phyloP scores from a whole-genome alignment of 1,140 invertebrate species.

The Drosophila malerkotliana region DNA sequence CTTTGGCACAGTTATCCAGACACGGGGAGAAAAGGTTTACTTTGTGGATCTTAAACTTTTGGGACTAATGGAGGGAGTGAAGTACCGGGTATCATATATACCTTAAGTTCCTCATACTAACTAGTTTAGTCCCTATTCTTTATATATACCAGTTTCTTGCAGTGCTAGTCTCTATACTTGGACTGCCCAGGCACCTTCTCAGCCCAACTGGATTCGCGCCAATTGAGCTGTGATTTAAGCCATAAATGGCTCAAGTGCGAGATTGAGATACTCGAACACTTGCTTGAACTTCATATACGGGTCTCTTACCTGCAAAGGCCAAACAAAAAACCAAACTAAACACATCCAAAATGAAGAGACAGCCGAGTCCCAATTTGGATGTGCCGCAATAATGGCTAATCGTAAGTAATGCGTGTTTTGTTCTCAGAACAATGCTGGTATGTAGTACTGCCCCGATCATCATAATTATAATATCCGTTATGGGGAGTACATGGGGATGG shows the following conservation, averaged over 20 bases:
- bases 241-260: conserved; percentile 52
- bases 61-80: neutral
- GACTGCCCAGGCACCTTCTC: conserved; percentile 16
- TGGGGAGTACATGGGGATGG: conserved; percentile 4
- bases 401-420: conserved; percentile 30
- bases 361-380: conserved; percentile 2
- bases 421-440: conserved; percentile 29
- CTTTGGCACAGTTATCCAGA: conserved; percentile 40
- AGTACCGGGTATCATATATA: neutral
- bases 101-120: too few species aligned
- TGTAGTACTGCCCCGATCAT: conserved; percentile 7
- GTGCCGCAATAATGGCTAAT: conserved; percentile 30
- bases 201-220: conserved; percentile 33
- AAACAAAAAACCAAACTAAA: conserved; percentile 24
- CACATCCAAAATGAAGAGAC: conserved; percentile 1
- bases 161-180: neutral
- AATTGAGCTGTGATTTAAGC: conserved; percentile 55
- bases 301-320: conserved; percentile 54
- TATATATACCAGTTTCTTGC: too few species aligned
- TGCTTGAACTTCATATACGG: conserved; percentile 19
- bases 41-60: neutral
- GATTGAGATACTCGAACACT: conserved; percentile 53
- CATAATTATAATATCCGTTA: conserved; percentile 67
- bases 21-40: conserved; percentile 6
- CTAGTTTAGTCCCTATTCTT: too few species aligned